phyloP scores from a whole-genome alignment of 2,888 invertebrate species.

The Carpatolechia fugitivella region DNA sequence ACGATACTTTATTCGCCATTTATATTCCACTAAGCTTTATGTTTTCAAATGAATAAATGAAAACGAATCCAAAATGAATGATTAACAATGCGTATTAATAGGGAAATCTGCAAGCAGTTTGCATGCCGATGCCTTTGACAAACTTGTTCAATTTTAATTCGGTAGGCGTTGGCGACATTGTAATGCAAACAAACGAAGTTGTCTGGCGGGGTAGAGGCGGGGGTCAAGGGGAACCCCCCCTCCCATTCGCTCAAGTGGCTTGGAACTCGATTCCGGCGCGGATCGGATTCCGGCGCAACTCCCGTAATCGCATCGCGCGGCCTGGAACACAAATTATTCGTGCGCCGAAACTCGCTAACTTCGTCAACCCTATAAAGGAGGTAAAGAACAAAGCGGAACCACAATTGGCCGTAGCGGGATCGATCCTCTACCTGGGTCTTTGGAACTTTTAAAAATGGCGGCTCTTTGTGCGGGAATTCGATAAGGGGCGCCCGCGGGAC shows the following conservation, averaged over 20 bases:
- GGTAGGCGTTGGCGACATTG: conserved; percentile 34
- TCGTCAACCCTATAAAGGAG: conserved; percentile 73
- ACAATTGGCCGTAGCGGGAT: conserved; percentile 64
- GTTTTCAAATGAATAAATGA: conserved; percentile 21
- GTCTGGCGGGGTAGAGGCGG: conserved; percentile 21
- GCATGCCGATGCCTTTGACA: conserved; percentile 17
- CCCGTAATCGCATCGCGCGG: conserved; percentile 69
- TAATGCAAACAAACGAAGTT: conserved; percentile 55
- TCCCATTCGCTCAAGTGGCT: conserved; percentile 49
- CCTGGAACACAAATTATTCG: conserved; percentile 75
- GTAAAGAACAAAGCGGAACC: conserved; percentile 74
- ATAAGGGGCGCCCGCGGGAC: conserved; percentile 73
- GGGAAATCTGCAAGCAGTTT: conserved; percentile 16
- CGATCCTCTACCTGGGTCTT: conserved; percentile 62
- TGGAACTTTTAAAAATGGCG: conserved; percentile 75
- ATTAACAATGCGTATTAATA: conserved; percentile 13
- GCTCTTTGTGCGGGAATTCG: conserved; percentile 74
- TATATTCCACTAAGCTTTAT: conserved; percentile 31
- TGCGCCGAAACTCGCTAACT: conserved; percentile 73
- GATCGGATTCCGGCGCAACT: conserved; percentile 67
- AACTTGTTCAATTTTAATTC: conserved; percentile 36
- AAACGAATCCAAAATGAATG: conserved; percentile 8
- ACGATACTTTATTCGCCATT: conserved; percentile 43
- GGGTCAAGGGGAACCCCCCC: not conserved
- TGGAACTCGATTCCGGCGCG: conserved; percentile 62